Percentiles rank a stretch among this genome's conserved stretches.
phyloP scores from a whole-genome alignment of 2,888 invertebrate genomes.

The Lumbricus terrestris region DNA sequence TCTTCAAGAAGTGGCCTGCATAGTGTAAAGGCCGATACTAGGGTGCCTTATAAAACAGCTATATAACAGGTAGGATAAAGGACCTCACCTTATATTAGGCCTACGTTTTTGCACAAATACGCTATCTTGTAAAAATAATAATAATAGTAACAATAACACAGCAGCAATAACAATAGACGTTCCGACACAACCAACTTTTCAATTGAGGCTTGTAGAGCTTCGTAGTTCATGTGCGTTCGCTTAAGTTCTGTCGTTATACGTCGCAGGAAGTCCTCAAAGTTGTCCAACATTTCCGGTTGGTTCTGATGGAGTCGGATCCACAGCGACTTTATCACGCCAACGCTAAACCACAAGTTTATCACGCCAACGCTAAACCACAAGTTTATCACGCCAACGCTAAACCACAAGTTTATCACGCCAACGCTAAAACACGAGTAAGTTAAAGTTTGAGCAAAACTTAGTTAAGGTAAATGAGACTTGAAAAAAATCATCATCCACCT shows the following conservation, averaged over 20 bases:
- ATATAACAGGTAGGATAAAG: too few relatives aligned
- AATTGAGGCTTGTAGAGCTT: slow-evolving; percentile 55
- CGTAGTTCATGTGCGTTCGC: slow-evolving; percentile 53
- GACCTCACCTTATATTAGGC: too few relatives aligned
- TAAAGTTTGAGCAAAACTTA: background rate
- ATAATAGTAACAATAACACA: background rate
- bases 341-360: slow-evolving; percentile 49
- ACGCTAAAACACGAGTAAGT: slow-evolving; percentile 43
- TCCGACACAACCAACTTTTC: slow-evolving; percentile 50
- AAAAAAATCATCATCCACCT: too few relatives aligned
- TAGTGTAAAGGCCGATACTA: too few relatives aligned
- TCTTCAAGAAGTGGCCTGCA: too few relatives aligned
- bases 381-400: too few relatives aligned
- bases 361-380: slow-evolving; percentile 49
- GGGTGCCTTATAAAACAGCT: too few relatives aligned
- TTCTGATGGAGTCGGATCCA: slow-evolving; percentile 57
- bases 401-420: too few relatives aligned
- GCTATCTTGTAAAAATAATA: background rate
- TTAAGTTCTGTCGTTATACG: slow-evolving; percentile 57
- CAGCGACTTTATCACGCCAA: slow-evolving; percentile 53
- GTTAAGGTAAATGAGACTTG: background rate
- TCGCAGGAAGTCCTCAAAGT: slow-evolving; percentile 60
- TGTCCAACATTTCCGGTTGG: slow-evolving; percentile 53
- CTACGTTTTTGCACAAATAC: too few relatives aligned
- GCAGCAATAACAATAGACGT: background rate